Percentiles rank a stretch among this genome's conserved stretches.
Conservation (phyloP, 2,797 vertebrate genomes). For the Sarcoramphus papa region DNA sequence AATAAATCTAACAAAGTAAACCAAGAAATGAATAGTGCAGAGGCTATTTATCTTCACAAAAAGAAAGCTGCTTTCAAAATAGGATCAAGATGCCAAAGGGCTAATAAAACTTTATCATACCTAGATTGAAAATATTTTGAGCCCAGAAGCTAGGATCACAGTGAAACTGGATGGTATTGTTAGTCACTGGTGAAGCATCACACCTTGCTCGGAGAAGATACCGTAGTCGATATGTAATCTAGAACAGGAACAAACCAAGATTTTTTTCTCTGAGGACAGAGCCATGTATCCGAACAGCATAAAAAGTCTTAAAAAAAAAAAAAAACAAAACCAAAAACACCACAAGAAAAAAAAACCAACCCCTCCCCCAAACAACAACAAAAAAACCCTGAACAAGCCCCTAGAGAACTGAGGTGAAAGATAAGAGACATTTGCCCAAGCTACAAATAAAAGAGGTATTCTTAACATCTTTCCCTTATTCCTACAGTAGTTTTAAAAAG, state of each 20-base stretch:
- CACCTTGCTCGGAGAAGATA: slow-evolving; percentile 81
- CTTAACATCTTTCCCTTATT: neutral
- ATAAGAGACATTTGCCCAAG: neutral
- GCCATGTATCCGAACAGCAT: neutral
- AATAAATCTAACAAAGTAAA: neutral
- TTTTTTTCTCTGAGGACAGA: neutral
- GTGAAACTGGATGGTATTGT: slow-evolving; percentile 79
- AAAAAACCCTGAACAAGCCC: neutral
- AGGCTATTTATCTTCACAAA: neutral
- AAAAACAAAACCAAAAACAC: neutral
- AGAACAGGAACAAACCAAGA: slow-evolving; percentile 1
- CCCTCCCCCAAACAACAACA: neutral
- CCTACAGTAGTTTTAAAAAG: neutral
- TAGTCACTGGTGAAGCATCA: slow-evolving; percentile 77
- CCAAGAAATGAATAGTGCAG: neutral
- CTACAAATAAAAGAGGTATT: neutral
- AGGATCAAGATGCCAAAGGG: neutral
- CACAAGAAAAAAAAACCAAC: neutral
- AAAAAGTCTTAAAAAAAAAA: neutral
- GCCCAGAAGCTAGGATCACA: slow-evolving; percentile 85
- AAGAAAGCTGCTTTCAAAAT: neutral
- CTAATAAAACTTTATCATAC: slow-evolving; percentile 56
- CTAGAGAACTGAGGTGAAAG: neutral
- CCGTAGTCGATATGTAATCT: slow-evolving; percentile 78
- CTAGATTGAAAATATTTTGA: slow-evolving; percentile 83